Base-by-base conservation (phyloP, 2,888 invertebrate genomes). In the Listrodromus nycthemerus region DNA sequence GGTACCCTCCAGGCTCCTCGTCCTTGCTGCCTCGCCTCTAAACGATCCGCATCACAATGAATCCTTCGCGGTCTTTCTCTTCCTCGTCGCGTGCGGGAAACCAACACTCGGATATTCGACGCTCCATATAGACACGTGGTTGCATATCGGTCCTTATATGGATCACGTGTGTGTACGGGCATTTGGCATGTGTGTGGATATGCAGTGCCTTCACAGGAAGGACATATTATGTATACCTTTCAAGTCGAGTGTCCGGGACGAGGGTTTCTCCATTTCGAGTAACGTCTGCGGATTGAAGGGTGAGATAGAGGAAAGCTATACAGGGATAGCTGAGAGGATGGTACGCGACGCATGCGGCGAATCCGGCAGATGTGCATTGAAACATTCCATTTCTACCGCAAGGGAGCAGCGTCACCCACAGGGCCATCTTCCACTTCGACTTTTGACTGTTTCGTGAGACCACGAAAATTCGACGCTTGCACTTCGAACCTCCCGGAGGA, bases 11-110 rank as follows among this genome's bases (percentile, higher is more conserved):
- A 27, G 24, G 30, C 30, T 69, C 27, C 65, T 24, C 71, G 33
- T 24, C 76, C 37, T 67, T 45, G 16, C 50, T 27, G n/a, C 27
- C 48, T 76, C 61, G 63, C 58, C 65, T 79, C 74, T 80, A 82
- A 78, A 82, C 80, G 74, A 84, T 79, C 77, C 80, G 71, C 85
- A 79, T 85, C 86, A 85, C 82, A 82, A 87, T 86, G 80, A 63
- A 82, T 82, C 37, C 37, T 70, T 70, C 82, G 63, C 77, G 48
- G 24, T 69, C 75, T 61, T 41, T 52, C 52, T 55, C 61, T 41
- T 30, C 21, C 19, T 21, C 37, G 27, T 58, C 58, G 58, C 24
- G 52, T 50, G 37, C 55, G 69, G 50, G 50, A 48, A 71, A 52
- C 76, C 61, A 58, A 66, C 70, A 70, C 70, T 78, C 52, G 30